Base-by-base conservation (phyloP, 2,113 vertebrate species). In the Apaloderma vittatum region DNA sequence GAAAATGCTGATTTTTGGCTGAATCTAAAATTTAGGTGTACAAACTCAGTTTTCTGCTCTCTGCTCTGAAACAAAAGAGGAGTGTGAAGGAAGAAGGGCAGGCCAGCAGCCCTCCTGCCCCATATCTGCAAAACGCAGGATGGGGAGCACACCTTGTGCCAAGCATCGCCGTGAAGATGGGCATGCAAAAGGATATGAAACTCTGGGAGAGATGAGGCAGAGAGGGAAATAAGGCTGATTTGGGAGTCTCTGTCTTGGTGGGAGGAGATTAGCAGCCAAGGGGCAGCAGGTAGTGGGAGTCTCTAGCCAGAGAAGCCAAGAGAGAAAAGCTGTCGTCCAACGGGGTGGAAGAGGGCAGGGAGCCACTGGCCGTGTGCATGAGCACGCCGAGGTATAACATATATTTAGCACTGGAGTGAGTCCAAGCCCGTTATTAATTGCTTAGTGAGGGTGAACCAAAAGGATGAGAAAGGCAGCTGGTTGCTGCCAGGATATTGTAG, bases 181-280 rank as follows among this genome's bases (percentile, higher is more conserved):
- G 34, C 2, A 0, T 46, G 9, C 51, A 13, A n/a, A 82, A 45
- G 16, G 12, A 40, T 27, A 9, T 29, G 68, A 52, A 0, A 49
- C 15, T 40, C 40, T 15, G 36, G 32, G 32, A 34, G 15, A 54
- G 51, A 32, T 9, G 8, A 90, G 48, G 37, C 72, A 23, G n/a
- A 27, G 26, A 68, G 6, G 40, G 24, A 67, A 46, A 62, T 46
- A 29, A 46, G 22, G 8, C 36, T 93, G 6, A 27, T 78, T 46
- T 59, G 17, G 7, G 3, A 7, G 4, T 12, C n/a, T 66, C 83
- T 4, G 14, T 49, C 54, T 19, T 0, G 0, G 15, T 26, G 10
- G 59, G 52, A 85, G 51, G 61, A 58, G n/a, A n/a, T 19, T 0
- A 0, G 30, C 19, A 70, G 75, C 63, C 55, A 24, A 70, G 16